These are phyloP conservation scores for Litocranius walleri DNA, from an alignment of 2,113 vertebrate genomes.

Conservation along the genomic window DNA sequence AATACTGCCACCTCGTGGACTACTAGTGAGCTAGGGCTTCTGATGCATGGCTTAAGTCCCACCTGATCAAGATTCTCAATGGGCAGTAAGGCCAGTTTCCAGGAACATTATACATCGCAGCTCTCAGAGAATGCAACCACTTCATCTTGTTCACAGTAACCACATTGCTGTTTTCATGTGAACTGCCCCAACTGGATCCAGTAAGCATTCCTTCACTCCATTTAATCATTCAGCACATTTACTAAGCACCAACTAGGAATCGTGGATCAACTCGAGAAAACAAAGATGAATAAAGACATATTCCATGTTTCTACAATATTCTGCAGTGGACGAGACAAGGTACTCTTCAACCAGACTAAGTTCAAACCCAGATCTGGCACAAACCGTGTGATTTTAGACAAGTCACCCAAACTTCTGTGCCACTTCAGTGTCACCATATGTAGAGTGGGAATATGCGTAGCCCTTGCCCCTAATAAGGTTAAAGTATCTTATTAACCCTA, in stretches of 20 bases:
- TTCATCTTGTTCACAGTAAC: not conserved
- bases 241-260: not conserved
- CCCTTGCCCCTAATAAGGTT: not conserved
- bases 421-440: not conserved
- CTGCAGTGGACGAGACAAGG: not conserved
- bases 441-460: not conserved
- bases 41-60: not conserved
- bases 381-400: not conserved
- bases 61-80: not conserved
- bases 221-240: not conserved
- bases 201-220: not conserved
- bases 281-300: not conserved
- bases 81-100: not conserved
- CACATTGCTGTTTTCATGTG: not conserved
- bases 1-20: slow-evolving; percentile 57
- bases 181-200: not conserved
- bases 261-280: not conserved
- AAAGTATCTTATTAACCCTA: not conserved
- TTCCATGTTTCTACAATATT: not conserved
- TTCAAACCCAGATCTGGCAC: not conserved
- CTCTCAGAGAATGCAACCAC: not conserved
- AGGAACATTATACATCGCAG: not conserved
- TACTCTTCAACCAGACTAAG: not conserved
- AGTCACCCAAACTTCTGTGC: not conserved
- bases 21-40: not conserved